phyloP scores from a whole-genome alignment of 2,888 invertebrate species.

The Aleiodes testaceus region DNA sequence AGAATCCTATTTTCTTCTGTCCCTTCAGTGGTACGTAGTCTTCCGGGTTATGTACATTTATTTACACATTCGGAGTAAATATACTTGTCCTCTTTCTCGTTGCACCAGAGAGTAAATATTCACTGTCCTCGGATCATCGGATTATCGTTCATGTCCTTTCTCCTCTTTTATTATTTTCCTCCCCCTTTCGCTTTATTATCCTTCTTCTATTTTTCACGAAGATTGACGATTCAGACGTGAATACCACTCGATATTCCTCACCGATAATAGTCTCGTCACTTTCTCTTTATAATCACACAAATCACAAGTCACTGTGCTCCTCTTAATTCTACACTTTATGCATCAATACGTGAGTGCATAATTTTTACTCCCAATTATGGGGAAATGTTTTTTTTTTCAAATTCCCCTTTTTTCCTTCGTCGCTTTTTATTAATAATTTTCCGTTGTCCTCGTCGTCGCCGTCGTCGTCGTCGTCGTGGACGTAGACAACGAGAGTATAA shows the following conservation, averaged over 20 bases:
- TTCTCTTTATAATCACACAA: slow-evolving; percentile 32
- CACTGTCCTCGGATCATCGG: slow-evolving; percentile 38
- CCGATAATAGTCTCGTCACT: slow-evolving; percentile 14
- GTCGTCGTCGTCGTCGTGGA: slow-evolving; percentile 39
- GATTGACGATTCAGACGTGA: slow-evolving; percentile 33
- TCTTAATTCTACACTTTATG: not conserved
- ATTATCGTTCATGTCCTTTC: slow-evolving; percentile 41
- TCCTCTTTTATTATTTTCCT: slow-evolving; percentile 26
- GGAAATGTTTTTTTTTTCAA: slow-evolving; percentile 33
- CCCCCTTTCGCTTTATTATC: slow-evolving; percentile 24
- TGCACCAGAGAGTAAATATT: slow-evolving; percentile 3
- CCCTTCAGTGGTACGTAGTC: slow-evolving; percentile 33
- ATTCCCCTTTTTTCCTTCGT: slow-evolving; percentile 28
- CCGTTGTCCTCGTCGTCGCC: slow-evolving; percentile 27
- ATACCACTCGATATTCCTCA: slow-evolving; percentile 22
- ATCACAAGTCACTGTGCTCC: slow-evolving; percentile 5
- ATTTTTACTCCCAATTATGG: slow-evolving; percentile 24
- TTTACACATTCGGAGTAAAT: slow-evolving; percentile 55
- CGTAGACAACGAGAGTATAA: slow-evolving; percentile 34
- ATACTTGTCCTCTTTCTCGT: slow-evolving; percentile 20
- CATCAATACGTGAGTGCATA: not conserved
- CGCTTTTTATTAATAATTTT: slow-evolving; percentile 29
- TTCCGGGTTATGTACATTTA: slow-evolving; percentile 58
- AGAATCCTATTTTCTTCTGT: not conserved
- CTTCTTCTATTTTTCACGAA: slow-evolving; percentile 24